Evolutionary conservation across 2,888 invertebrate genomes (phyloP).

Genomic region (Ophioninae sp.): DNA sequence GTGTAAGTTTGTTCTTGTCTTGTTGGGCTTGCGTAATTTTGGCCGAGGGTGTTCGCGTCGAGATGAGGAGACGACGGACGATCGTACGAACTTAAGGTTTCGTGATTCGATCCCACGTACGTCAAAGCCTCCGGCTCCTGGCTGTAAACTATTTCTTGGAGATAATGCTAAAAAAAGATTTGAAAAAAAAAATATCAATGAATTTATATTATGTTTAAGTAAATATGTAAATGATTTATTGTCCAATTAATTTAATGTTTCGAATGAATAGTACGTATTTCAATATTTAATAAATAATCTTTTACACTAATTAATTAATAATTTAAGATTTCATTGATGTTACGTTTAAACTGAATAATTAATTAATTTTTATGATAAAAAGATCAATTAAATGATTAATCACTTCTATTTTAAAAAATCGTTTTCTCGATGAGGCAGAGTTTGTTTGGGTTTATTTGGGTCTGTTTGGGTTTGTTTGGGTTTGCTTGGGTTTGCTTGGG

Average conservation of each 20-base stretch:
- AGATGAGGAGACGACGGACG: slow-evolving; percentile 70
- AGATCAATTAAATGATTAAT: too few species aligned
- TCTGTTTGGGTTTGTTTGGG: too few species aligned
- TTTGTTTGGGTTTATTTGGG: too few species aligned
- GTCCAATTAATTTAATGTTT: too few species aligned
- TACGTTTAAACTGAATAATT: not conserved
- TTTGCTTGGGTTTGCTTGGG: too few species aligned
- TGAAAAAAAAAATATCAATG: not conserved
- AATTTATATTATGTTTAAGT: not conserved
- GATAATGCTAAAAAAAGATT: slow-evolving; percentile 66
- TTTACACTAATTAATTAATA: not conserved
- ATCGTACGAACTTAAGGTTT: slow-evolving; percentile 66
- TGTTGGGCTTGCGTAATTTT: slow-evolving; percentile 63
- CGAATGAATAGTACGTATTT: too few species aligned
- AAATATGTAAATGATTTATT: too few species aligned
- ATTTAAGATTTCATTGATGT: not conserved
- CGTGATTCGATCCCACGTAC: slow-evolving; percentile 70
- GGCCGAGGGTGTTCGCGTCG: slow-evolving; percentile 72
- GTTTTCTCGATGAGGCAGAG: too few species aligned
- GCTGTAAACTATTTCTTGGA: slow-evolving; percentile 73
- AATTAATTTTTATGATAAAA: too few species aligned
- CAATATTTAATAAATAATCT: too few species aligned
- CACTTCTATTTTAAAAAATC: too few species aligned
- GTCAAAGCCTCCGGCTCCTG: slow-evolving; percentile 69
- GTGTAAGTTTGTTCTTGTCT: slow-evolving; percentile 70